Base-by-base conservation (phyloP, 1,140 invertebrate species). In the Lineus longissimus region DNA sequence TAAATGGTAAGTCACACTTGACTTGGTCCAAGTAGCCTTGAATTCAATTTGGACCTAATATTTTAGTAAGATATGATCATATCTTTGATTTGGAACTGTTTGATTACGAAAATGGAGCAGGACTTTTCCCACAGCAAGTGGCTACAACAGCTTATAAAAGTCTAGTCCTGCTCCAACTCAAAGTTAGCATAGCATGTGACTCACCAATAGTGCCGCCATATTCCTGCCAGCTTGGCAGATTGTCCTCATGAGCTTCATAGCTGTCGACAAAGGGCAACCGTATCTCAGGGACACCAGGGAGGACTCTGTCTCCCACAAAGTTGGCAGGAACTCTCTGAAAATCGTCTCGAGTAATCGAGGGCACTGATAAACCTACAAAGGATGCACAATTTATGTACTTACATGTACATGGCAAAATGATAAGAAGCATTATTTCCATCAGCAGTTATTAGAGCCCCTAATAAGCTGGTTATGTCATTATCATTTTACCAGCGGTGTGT, bases 241-340 rank as follows among this genome's bases (percentile, higher is more conserved):
- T 22, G 77, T 71, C 62, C 80, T 68, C 15, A 84, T 70, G 33
- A 84, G 61, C 61, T 73, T 78, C 57, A 85, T 64, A 13, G 82
- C 81, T 64, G 76, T 72, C 30, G 71, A 60, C 7, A 80, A 30
- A 57, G 80, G 78, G 25, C 70, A 19, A 19, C 76, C 77, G 68
- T 79, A 77, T 0, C 71, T 65, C 59, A 58, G 36, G 9, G 70
- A 70, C 29, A 43, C 36, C 59, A 6, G 25, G 6, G 30, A 19
- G 31, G 25, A 29, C 4, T 23, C 47, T 27, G 59, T 6, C 13
- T 58, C 33, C 76, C 75, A 76, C 1, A 70, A 56, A 31, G 64
- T 63, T 30, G 81, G 80, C 4, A 82, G 45, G 71, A 82, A 82
- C 33, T 78, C 72, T 59, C 68, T 65, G 55, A 76, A 63, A 22